phyloP scores from a whole-genome alignment of 2,113 vertebrate genomes.

The Colinus virginianus region DNA sequence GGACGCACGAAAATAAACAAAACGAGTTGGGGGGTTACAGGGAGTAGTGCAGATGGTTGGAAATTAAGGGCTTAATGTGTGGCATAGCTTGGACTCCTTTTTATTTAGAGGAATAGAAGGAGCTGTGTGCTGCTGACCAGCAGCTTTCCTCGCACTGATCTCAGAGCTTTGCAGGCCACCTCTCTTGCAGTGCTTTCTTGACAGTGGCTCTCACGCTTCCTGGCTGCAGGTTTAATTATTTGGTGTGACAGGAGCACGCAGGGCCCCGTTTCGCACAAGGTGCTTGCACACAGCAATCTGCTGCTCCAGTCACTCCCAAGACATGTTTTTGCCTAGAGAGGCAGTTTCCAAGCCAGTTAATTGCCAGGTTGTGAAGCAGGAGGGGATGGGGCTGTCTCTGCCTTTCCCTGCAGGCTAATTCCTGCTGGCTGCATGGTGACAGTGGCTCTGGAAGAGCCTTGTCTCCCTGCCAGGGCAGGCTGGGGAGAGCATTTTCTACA shows the following conservation, averaged over 20 bases:
- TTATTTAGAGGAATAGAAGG: neutral
- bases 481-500: neutral
- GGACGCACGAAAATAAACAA: constrained; percentile 20
- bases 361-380: neutral
- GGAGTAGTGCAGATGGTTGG: constrained; percentile 49
- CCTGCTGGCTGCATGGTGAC: fast-evolving
- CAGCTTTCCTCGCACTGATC: neutral
- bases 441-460: neutral
- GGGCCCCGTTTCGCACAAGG: neutral
- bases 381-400: neutral
- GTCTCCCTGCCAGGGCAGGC: neutral
- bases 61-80: constrained; percentile 48
- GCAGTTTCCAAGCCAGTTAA: constrained; percentile 44
- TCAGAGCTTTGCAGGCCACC: neutral
- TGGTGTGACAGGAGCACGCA: neutral
- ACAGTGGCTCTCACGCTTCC: neutral
- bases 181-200: neutral
- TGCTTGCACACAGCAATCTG: constrained; percentile 4
- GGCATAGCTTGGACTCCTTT: neutral
- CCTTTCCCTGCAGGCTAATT: neutral
- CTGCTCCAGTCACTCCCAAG: neutral
- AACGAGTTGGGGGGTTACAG: constrained; percentile 15
- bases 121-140: neutral
- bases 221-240: neutral
- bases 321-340: constrained; percentile 33